Conservation (phyloP, 2,113 vertebrate species). For the Clupea harengus region DNA sequence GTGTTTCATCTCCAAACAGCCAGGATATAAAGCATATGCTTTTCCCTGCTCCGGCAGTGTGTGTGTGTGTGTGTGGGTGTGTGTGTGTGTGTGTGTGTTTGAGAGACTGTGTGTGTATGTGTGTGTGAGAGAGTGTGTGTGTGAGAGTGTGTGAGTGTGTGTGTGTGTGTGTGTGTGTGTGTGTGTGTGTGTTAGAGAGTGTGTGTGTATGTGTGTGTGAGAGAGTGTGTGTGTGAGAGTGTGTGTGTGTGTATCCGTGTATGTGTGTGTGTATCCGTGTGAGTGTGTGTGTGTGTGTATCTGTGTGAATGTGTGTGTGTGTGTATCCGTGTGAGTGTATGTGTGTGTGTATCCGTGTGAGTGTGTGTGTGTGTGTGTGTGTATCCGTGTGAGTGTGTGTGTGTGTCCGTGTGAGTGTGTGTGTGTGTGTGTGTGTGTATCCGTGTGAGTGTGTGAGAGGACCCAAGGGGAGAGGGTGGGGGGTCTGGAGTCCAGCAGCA, state of each 20-base stretch:
- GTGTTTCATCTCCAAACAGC: slow-evolving; percentile 7
- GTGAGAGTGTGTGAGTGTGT: too few relatives aligned
- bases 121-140: too few relatives aligned
- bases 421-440: background rate
- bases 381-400: background rate
- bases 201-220: background rate
- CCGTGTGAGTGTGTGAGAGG: background rate
- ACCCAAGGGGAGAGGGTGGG: background rate
- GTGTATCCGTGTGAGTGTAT: background rate
- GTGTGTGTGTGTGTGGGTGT: slow-evolving; percentile 9
- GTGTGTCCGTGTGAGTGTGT: slow-evolving; percentile 10
- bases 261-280: background rate
- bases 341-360: background rate
- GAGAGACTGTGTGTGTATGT: background rate
- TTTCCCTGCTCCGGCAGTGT: background rate
- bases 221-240: background rate
- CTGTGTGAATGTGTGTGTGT: slow-evolving; percentile 3
- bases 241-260: slow-evolving; percentile 1
- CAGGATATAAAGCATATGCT: slow-evolving; percentile 6
- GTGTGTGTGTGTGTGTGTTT: background rate
- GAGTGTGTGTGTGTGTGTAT: background rate
- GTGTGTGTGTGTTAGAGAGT: background rate
- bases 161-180: background rate
- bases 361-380: background rate
- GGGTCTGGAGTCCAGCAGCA: background rate